Evolutionary conservation across 2,888 invertebrate genomes (phyloP), one percentile per base, ranked within the genome.

Genomic region (Ectobius pallidus): DNA sequence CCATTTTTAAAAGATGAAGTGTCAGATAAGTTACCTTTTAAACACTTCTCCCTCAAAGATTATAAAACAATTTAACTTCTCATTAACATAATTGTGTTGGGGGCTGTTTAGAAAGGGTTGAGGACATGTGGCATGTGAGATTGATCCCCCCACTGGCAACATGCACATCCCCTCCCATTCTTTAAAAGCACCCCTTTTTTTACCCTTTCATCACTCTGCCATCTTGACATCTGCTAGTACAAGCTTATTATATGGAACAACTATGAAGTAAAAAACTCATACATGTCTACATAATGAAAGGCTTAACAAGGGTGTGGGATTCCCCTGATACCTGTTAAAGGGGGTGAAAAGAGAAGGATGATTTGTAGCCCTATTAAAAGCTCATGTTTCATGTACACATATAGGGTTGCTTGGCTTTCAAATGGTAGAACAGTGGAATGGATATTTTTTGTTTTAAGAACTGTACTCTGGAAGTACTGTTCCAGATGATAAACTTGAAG

Each of bases 161-260:
- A 58, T 30, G 58, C 58, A 9, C 30, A 30, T 7, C 58, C 58
- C 58, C 58, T 30, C 32, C 58, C 58, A 6, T 58, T 34, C 34
- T 58, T 30, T 30, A 30, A 58, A 58, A 32, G 3, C 27, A 16
- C 58, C 27, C n/a, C 20, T 61, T 61, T 61, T 65, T 65, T 65
- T 46, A 65, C 65, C 65, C 65, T 65, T 65, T 65, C 65, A 65
- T 65, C 65, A 65, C 65, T 44, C 65, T 46, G 20, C 32, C 34
- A 42, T 25, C 25, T 55, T 55, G 55, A 18, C 55, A 39, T 65
- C 65, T 20, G 65, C 65, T 65, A 34, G 44, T 27, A 44, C 42
- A 65, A 44, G 65, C 65, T 46, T 42, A 27, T 58, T 58, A 58
- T 58, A 30, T 25, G 25, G 27, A 39, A 62, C 27, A 39, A 16